Evolutionary conservation across 1,140 invertebrate genomes (phyloP).

Genomic region (Triops cancriformis): DNA sequence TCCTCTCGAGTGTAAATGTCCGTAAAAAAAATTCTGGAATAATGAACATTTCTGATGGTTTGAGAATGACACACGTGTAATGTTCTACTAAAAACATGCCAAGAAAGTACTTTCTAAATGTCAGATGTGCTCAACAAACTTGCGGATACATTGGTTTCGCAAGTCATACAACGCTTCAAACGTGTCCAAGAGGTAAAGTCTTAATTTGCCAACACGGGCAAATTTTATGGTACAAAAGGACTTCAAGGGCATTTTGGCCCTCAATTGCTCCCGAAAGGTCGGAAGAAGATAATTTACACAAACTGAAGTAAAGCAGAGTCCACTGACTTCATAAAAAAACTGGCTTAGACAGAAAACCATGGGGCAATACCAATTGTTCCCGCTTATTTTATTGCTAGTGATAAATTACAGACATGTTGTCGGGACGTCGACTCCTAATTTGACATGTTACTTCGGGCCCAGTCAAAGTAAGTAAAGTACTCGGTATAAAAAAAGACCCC

Average conservation of each 20-base stretch:
- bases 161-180: background rate
- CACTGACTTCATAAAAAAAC: background rate
- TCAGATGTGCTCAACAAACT: background rate
- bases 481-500: no score
- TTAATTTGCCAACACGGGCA: background rate
- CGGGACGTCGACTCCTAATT: background rate
- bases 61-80: no score
- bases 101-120: background rate
- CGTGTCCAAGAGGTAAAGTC: background rate
- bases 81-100: background rate
- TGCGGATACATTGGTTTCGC: background rate
- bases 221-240: conserved; percentile 11
- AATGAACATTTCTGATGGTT: no score
- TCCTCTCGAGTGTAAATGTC: no score
- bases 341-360: background rate
- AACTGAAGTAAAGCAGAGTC: background rate
- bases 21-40: no score
- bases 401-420: background rate
- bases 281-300: background rate
- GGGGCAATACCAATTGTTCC: background rate
- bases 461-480: background rate
- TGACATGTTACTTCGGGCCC: background rate
- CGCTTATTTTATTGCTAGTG: background rate
- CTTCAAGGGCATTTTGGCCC: background rate
- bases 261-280: background rate